Conservation (phyloP, 2,888 invertebrate genomes). For the Latheticus oryzae region DNA sequence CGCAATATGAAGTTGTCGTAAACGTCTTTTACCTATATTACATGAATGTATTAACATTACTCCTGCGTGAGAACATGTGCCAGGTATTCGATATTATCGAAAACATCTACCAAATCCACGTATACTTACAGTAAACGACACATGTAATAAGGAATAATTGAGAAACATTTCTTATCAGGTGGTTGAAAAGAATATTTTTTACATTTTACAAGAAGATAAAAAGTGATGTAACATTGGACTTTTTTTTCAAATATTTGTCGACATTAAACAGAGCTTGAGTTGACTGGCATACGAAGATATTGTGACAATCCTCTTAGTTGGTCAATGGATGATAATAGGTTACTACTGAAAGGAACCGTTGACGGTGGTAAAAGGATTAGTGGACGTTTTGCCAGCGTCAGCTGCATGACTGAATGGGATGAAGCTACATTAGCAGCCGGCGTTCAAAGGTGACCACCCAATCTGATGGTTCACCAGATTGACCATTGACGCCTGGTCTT, state of each 20-base stretch:
- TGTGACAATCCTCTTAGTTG: constrained; percentile 21
- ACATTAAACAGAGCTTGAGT: constrained; percentile 7
- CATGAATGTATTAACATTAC: constrained; percentile 27
- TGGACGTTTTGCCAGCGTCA: constrained; percentile 27
- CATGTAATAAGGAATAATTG: constrained; percentile 23
- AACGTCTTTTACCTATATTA: constrained; percentile 23
- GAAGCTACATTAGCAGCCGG: constrained; percentile 38
- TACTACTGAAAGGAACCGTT: constrained; percentile 15
- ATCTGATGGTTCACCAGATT: constrained; percentile 34
- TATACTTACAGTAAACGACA: constrained; percentile 23
- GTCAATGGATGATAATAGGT: constrained; percentile 28
- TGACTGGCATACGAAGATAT: constrained; percentile 23
- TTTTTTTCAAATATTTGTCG: constrained; percentile 19
- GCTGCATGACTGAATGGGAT: constrained; percentile 28
- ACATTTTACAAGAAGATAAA: constrained; percentile 12
- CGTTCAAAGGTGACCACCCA: constrained; percentile 40
- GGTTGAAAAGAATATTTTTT: constrained; percentile 17
- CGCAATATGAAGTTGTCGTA: constrained; percentile 21
- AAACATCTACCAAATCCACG: constrained; percentile 26
- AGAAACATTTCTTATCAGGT: constrained; percentile 23
- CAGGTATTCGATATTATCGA: constrained; percentile 25
- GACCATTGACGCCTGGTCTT: constrained; percentile 40
- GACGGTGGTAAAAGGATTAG: constrained; percentile 29
- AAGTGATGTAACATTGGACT: constrained; percentile 24
- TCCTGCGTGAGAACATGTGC: constrained; percentile 32